Percentiles rank a stretch among this genome's conserved stretches.
phyloP scores from a whole-genome alignment of 2,888 invertebrate species.

The Callinectes sapidus region DNA sequence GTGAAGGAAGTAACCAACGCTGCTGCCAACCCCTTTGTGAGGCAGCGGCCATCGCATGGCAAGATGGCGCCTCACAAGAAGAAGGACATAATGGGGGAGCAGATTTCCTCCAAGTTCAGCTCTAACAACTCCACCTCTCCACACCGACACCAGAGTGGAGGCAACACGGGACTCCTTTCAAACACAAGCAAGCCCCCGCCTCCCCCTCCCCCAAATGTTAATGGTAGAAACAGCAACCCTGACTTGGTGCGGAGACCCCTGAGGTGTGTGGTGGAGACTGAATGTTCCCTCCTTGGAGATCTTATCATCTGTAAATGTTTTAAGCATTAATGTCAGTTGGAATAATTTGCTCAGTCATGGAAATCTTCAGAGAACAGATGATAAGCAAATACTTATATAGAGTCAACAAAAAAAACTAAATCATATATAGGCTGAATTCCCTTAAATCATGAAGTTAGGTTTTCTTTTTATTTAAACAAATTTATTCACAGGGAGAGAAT shows the following conservation, averaged over 20 bases:
- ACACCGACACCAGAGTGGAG: slow-evolving; percentile 49
- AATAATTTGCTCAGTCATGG: background rate
- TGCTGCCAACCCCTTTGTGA: slow-evolving; percentile 50
- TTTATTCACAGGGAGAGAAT: slow-evolving; percentile 87
- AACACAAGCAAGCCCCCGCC: slow-evolving; percentile 51
- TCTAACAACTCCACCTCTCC: slow-evolving; percentile 60
- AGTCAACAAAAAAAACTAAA: background rate
- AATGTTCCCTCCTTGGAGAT: background rate
- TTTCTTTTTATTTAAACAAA: background rate
- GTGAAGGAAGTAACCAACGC: slow-evolving; percentile 66
- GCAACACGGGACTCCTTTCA: slow-evolving; percentile 29
- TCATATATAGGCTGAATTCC: background rate
- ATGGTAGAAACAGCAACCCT: slow-evolving; percentile 56
- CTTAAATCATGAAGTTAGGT: slow-evolving; percentile 4
- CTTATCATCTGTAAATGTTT: background rate
- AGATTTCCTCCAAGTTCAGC: slow-evolving; percentile 56
- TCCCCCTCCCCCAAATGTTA: slow-evolving; percentile 54
- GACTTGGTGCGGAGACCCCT: slow-evolving; percentile 62
- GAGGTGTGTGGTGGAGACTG: slow-evolving; percentile 37
- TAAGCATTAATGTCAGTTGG: background rate
- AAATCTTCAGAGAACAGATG: no score
- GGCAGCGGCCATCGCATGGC: slow-evolving; percentile 42
- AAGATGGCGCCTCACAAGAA: slow-evolving; percentile 63
- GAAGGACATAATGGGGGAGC: slow-evolving; percentile 57
- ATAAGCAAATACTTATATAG: background rate